These are phyloP conservation scores for Mormyrus hasselquistii DNA, from an alignment of 2,797 vertebrate genomes.

Conservation along the genomic window DNA sequence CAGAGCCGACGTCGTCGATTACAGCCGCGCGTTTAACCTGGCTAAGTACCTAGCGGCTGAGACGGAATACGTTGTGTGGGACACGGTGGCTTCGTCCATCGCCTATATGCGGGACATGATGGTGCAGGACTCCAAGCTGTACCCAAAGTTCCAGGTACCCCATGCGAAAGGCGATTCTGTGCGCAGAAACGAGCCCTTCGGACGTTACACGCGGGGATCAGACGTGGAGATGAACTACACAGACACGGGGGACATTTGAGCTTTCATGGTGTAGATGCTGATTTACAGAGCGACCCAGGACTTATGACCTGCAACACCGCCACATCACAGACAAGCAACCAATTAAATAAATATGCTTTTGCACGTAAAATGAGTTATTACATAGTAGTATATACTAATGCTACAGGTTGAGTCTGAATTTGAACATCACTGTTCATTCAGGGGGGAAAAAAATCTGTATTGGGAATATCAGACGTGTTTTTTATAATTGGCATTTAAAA, in stretches of 20 bases:
- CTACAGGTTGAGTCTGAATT: not conserved
- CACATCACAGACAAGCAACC: not conserved
- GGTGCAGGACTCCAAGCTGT: slow-evolving; percentile 60
- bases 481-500: not conserved
- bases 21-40: slow-evolving; percentile 67
- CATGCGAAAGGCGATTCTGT: not conserved
- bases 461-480: not conserved
- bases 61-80: slow-evolving; percentile 77
- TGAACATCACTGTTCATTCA: not conserved
- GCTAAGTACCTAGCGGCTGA: slow-evolving; percentile 74
- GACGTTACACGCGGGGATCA: not conserved
- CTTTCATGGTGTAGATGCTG: not conserved
- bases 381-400: not conserved
- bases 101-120: slow-evolving; percentile 81
- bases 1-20: slow-evolving; percentile 74
- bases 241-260: not conserved
- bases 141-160: slow-evolving; percentile 74
- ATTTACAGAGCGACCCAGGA: not conserved
- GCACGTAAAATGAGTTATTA: not conserved
- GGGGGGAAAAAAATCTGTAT: not conserved
- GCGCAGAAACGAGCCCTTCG: not conserved
- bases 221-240: not conserved
- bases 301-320: not conserved
- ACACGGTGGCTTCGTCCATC: slow-evolving; percentile 65
- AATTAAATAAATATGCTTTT: not conserved